Conservation (phyloP, 1,140 invertebrate species). For the Oryctes rhinoceros region DNA sequence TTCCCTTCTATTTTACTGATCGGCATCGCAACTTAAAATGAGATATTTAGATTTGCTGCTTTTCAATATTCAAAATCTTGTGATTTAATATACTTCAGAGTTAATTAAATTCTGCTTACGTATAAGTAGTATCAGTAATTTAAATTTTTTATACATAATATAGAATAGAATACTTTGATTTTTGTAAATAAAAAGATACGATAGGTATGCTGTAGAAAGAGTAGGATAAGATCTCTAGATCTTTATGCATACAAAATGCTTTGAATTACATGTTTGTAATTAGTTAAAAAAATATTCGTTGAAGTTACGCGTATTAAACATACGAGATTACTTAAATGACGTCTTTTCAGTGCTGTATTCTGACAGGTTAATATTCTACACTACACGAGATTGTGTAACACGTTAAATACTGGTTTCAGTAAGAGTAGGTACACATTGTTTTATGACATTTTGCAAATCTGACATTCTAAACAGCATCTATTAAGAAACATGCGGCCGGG, state of each 20-base stretch:
- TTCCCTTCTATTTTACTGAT: too few species aligned
- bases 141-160: too few species aligned
- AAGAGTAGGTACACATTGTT: conserved; percentile 27
- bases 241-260: not conserved
- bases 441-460: conserved; percentile 35
- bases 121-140: too few species aligned
- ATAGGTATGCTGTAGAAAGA: too few species aligned
- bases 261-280: conserved; percentile 14
- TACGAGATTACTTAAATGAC: conserved; percentile 11
- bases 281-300: not conserved
- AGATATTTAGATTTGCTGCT: too few species aligned
- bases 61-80: too few species aligned
- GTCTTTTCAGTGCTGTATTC: not conserved
- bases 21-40: too few species aligned
- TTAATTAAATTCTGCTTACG: too few species aligned
- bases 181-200: too few species aligned
- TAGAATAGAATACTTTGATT: too few species aligned
- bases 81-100: too few species aligned
- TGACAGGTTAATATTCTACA: conserved; percentile 29
- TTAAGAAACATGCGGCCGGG: conserved; percentile 5
- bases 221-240: not conserved
- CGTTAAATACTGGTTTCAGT: conserved; percentile 32
- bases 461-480: conserved; percentile 28
- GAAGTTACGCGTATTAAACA: conserved; percentile 26
- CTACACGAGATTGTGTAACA: conserved; percentile 9